These are phyloP conservation scores for Siniperca scherzeri DNA, from an alignment of 2,797 vertebrate genomes.

Conservation along the genomic window DNA sequence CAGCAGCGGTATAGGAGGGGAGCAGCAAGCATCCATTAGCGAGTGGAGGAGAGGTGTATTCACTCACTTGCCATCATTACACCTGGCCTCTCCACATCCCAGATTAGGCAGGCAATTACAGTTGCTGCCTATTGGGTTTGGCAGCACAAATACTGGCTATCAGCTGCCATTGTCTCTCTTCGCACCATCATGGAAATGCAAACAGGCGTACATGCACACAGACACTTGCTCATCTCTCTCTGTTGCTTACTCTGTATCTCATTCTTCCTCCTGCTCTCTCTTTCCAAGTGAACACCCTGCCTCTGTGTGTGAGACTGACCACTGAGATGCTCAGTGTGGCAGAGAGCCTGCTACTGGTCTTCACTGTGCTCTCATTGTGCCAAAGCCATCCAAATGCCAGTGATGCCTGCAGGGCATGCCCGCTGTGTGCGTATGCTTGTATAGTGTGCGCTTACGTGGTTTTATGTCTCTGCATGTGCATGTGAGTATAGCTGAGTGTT, in stretches of 20 bases:
- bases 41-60: conserved; percentile 55
- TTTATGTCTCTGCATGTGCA: conserved; percentile 45
- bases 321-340: conserved; percentile 64
- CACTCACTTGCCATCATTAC: conserved; percentile 70
- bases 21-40: conserved; percentile 64
- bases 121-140: conserved; percentile 68
- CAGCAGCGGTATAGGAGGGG: conserved; percentile 43
- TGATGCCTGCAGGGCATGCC: conserved; percentile 68
- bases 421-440: conserved; percentile 60
- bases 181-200: conserved; percentile 28
- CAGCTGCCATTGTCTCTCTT: conserved; percentile 72
- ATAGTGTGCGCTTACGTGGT: conserved; percentile 30
- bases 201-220: conserved; percentile 40
- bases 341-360: conserved; percentile 65
- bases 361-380: conserved; percentile 73
- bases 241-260: conserved; percentile 25
- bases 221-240: conserved; percentile 23
- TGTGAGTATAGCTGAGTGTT: conserved; percentile 38
- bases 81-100: conserved; percentile 67
- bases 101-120: conserved; percentile 76
- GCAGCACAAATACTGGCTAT: conserved; percentile 63
- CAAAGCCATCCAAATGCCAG: conserved; percentile 76
- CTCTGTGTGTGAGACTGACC: conserved; percentile 70
- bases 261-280: conserved; percentile 32
- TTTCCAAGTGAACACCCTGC: conserved; percentile 53